Percentiles rank a stretch among this genome's conserved stretches.
These are phyloP conservation scores for Hylomyscus alleni DNA, from an alignment of 2,797 vertebrate genomes.

Conservation along the genomic window DNA sequence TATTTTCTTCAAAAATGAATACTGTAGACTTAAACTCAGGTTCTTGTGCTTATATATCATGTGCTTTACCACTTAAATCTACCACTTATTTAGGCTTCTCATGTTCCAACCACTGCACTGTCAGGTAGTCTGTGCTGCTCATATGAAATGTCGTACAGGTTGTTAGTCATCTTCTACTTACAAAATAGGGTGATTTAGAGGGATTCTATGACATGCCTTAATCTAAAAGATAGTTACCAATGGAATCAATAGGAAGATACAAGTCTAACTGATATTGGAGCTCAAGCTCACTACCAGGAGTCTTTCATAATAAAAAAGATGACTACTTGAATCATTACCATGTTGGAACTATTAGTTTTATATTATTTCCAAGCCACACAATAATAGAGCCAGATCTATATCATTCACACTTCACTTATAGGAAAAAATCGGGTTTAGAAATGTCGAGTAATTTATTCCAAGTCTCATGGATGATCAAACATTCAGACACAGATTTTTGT, in stretches of 20 bases:
- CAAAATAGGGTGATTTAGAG: not conserved
- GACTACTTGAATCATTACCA: not conserved
- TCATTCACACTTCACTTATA: not conserved
- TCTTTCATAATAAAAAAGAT: not conserved
- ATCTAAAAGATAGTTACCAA: not conserved
- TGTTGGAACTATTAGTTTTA: not conserved
- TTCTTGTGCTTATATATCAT: not conserved
- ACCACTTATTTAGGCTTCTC: not conserved
- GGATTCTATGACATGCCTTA: not conserved
- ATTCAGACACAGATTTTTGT: conserved; percentile 3
- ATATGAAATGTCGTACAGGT: not conserved
- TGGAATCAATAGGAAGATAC: conserved; percentile 3
- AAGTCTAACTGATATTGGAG: not conserved
- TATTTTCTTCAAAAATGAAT: not conserved
- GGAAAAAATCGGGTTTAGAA: not conserved
- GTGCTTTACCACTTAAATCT: not conserved
- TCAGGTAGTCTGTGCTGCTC: not conserved
- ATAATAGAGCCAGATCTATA: not conserved
- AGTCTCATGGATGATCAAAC: not conserved
- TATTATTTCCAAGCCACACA: conserved; percentile 17
- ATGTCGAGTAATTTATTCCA: not conserved
- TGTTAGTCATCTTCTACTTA: not conserved
- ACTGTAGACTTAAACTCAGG: not conserved
- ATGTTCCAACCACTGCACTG: not conserved
- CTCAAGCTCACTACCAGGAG: not conserved